Evolutionary conservation across 1,140 invertebrate species (phyloP), one percentile per base, ranked within the genome.

Genomic region (Chrysoperla carnea): DNA sequence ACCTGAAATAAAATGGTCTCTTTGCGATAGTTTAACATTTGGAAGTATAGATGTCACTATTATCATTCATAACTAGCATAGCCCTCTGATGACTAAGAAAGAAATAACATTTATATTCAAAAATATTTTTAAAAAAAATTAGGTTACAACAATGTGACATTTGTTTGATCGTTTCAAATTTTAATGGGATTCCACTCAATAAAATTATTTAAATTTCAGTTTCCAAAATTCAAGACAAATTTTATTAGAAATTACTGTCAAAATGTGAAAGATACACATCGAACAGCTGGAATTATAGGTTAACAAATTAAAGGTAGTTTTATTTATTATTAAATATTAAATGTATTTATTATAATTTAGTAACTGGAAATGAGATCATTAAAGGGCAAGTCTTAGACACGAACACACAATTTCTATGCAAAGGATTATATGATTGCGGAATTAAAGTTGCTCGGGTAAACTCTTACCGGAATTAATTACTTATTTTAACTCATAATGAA

Each of bases 291-390:
- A 41, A 50, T 55, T 36, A 48, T 55, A 46, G 51, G 53, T 55
- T 41, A 42, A 43, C 29, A 3, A 23, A 23, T 35, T 45, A 23
- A 31, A 15, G 14, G 36, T 37, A 36, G 23, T 33, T 15, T 28
- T 43, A 33, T 40, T 36, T 9, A n/a, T 35, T 9, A 17, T 8
- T 37, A 36, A 33, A 36, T 36, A 13, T 12, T 39, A 33, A 39
- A 39, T 29, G 14, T 29, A 42, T 14, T 42, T 15, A 27, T 23
- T 46, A 38, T 38, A 14, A 47, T 57, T 46, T 47, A 71, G 68
- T 88, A 39, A 83, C 88, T 56, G 84, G 84, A 12, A 80, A 89
- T 69, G 84, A 89, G 64, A 81, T 89, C 50, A 58, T 88, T n/a
- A 86, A 84, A 62, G 84, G 81, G 5, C 74, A 82, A 54, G 75